Base-by-base conservation (phyloP, 2,797 vertebrate genomes). In the Telmatherina bonti region DNA sequence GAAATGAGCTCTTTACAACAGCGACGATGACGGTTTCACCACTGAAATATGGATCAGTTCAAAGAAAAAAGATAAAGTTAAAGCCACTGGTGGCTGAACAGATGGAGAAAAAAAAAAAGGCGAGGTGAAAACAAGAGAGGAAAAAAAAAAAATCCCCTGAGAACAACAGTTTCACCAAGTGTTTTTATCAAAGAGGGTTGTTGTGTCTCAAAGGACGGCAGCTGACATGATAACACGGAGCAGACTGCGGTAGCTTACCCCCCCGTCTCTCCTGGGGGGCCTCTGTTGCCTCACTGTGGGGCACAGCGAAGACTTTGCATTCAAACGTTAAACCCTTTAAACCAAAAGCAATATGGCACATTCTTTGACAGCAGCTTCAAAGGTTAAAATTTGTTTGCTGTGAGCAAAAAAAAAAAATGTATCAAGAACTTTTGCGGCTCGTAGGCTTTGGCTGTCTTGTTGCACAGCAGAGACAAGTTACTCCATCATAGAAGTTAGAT, bases 201-300 rank as follows among this genome's bases (percentile, higher is more conserved):
- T 85, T 90, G 74, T 87, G 85, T 91, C 85, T 90, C 26, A 3
- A n/a, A 70, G 58, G 79, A 77, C n/a, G 9, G 64, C 79, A 85
- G 87, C 88, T 92, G 92, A 93, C 82, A 72, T 73, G 88, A 90
- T 91, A 93, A 93, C 90, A 86, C 78, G 81, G 79, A 84, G 33
- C 89, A 92, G 91, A 87, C 73, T 54, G 62, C 60, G 78, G 66
- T 67, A 62, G 70, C 67, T 63, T 78, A n/a, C 63, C 35, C 52
- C 61, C 26, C 61, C 5, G 57, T 69, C 76, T 82, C 76, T 88
- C 77, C 74, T 38, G 66, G 55, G 81, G 35, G 74, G 74, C 84
- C 84, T 80, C 78, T n/a, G 65, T 51, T 69, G 74, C 70, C 72
- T 81, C 63, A 57, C 68, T 29, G 64, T 64, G 68, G 62, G 56